Percentiles rank a stretch among this genome's conserved stretches.
Conservation (phyloP, 2,797 vertebrate species). For the Diplodus sargus region DNA sequence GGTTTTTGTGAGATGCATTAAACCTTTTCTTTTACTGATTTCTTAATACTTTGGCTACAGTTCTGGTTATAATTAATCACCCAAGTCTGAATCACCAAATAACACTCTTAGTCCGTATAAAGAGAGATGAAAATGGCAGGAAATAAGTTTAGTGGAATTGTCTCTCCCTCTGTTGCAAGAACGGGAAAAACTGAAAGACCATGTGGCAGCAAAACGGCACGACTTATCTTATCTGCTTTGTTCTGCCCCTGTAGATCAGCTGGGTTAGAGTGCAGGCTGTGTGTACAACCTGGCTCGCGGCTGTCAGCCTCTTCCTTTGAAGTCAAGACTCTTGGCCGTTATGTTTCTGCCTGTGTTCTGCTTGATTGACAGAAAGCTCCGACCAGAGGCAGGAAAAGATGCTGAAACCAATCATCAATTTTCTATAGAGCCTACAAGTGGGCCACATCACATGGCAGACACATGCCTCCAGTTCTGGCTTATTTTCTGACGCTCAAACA, state of each 20-base stretch:
- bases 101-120: background rate
- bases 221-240: constrained; percentile 40
- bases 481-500: constrained; percentile 1
- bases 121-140: background rate
- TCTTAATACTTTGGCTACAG: background rate
- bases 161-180: background rate
- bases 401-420: constrained; percentile 18
- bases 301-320: constrained; percentile 33
- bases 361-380: constrained; percentile 6
- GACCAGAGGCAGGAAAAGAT: constrained; percentile 16
- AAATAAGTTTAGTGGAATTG: background rate
- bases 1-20: background rate
- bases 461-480: constrained; percentile 22
- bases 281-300: constrained; percentile 13
- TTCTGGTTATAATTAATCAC: background rate
- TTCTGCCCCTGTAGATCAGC: constrained; percentile 37
- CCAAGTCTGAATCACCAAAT: background rate
- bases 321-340: constrained; percentile 2
- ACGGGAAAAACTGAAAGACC: background rate
- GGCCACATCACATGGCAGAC: constrained; percentile 23
- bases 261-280: constrained; percentile 15
- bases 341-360: constrained; percentile 26
- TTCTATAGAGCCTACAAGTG: constrained; percentile 22
- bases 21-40: too few species aligned
- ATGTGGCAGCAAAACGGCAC: constrained; percentile 13